Evolutionary conservation across 64 coral and sea anemone genomes (phyloP), one percentile per base, ranked within the genome.

Genomic region (Montipora efflorescens): DNA sequence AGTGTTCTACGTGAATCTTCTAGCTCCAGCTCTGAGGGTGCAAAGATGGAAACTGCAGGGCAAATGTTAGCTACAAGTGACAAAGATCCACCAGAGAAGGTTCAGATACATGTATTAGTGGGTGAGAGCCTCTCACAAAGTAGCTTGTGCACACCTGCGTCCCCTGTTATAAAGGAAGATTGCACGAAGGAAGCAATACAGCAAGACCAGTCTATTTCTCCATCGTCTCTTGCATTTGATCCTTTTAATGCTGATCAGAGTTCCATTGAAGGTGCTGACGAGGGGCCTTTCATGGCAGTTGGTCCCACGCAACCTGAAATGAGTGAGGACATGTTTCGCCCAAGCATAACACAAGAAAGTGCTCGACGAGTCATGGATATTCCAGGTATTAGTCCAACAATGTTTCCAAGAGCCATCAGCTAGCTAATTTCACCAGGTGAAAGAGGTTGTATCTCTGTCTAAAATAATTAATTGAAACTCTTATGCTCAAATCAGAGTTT

Each of bases 271-370:
- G 23, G 15, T 5, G 12, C 64, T 11, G 78, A 81, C 14, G 58
- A 58, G 48, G 67, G 53, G 10, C 73, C 75, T 61, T 25, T 64
- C 43, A 25, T 49, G 11, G 19, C 53, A 1, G 74, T 82, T 68
- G 87, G 71, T 19, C 93, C 87, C 72, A 74, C 92, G 18, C 89
- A 92, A 74, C 96, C 96, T 36, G 83, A 89, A 7, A 59, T 98
- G 84, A 95, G 93, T 19, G 80, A 95, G 25, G 96, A 98, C 76
- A 81, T 98, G 62, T 98, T 96, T 78, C 55, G 59, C 15, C 90
- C 90, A 53, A 23, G 7, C 25, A 25, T 93, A 74, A 47, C 55
- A 5, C 67, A 78, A 55, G 19, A 51, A 44, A 46, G 20, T 79
- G n/a, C 0, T 5, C 75, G 43, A 82, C 50, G 46, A n/a, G 47